Evolutionary conservation across 2,113 vertebrate species (phyloP), one percentile per base, ranked within the genome.

Genomic region (Hippoglossus stenolepis): DNA sequence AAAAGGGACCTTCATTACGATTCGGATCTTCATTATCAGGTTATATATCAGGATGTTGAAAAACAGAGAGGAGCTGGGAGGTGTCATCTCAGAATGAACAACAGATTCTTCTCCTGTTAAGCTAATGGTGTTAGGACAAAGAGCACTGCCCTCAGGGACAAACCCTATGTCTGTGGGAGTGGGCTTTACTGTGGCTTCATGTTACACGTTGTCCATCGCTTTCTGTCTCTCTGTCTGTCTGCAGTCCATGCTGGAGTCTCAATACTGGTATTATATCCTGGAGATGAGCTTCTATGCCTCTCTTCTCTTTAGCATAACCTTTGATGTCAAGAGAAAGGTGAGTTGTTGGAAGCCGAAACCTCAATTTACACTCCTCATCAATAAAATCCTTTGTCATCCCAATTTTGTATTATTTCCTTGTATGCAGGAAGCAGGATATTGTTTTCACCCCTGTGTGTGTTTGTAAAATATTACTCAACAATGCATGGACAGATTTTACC

Each of bases 221-320:
- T 26, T 64, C 21, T 43, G 15, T 63, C 65, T 28, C 40, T 65
- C 7, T 79, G 11, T 75, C 15, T 84, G 53, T 31, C 73, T 83
- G 3, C 89, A 99, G 98, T 91, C 95, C 11, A 47, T 99, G 94
- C 91, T 98, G 83, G 90, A 94, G 0, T 99, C 97, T 11, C 98
- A 99, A 66, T 98, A 99, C 79, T 99, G 98, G 98, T 98, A 99
- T 89, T 99, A 99, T 85, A 93, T 97, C 79, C 45, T 93, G 73
- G 97, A 99, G 90, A 95, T 99, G 85, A 94, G 96, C 57, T 99
- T 99, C 86, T 99, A 99, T 66, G 95, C 93, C 85, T 97, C 97
- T 21, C 95, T 99, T 5, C 49, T 98, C 49, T 95, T 98, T 76
- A 97, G 97, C 0, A 92, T 99, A 0, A 93, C 96, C 3, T 95